phyloP scores from a whole-genome alignment of 2,113 vertebrate genomes.

The Desmodus rotundus region DNA sequence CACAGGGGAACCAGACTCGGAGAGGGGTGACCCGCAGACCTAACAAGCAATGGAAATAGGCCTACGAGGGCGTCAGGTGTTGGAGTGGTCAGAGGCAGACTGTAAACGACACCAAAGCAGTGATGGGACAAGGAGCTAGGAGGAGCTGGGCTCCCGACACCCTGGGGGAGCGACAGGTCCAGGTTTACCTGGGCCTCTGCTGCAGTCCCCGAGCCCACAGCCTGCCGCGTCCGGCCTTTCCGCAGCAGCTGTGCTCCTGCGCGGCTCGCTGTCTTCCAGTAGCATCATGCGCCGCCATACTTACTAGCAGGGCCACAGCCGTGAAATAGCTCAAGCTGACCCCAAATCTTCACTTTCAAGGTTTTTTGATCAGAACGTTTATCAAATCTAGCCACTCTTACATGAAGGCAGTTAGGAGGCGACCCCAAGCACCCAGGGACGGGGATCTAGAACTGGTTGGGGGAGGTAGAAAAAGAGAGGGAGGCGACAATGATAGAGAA shows the following conservation, averaged over 20 bases:
- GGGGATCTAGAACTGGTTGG: background rate
- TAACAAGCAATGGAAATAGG: background rate
- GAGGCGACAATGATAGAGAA: background rate
- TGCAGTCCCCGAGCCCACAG: fast-evolving
- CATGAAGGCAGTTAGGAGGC: background rate
- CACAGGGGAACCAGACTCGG: background rate
- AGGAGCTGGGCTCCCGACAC: no score
- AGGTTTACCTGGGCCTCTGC: fast-evolving
- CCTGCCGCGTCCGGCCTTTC: fast-evolving
- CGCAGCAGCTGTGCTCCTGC: fast-evolving
- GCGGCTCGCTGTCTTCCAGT: background rate
- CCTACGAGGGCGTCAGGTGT: background rate
- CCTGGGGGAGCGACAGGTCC: background rate
- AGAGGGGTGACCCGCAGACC: background rate
- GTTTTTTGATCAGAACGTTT: background rate
- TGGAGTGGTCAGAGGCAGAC: background rate
- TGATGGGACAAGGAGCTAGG: no score
- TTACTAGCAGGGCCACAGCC: background rate
- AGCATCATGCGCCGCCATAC: fast-evolving
- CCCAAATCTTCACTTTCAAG: background rate
- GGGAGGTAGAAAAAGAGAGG: background rate
- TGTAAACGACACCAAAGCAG: fast-evolving
- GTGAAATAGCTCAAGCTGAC: background rate
- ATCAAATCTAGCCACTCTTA: background rate
- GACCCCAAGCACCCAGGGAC: background rate